phyloP scores from a whole-genome alignment of 2,797 vertebrate species.

The Gymnodraco acuticeps region DNA sequence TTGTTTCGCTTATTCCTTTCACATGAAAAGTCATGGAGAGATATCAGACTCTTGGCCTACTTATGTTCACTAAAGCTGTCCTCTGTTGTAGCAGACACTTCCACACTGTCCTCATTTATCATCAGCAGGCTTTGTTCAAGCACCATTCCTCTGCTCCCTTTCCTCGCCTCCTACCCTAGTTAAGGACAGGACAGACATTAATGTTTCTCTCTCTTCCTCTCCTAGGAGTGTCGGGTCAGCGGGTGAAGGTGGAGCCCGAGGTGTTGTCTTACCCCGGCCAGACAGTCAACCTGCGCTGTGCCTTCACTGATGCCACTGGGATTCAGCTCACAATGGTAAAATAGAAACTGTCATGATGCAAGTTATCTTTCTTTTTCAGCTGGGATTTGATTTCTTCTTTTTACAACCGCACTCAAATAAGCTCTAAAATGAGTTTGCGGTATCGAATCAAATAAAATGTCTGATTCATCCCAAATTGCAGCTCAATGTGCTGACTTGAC shows the following conservation, averaged over 20 bases:
- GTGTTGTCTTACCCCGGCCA: slow-evolving; percentile 85
- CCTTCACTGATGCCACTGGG: slow-evolving; percentile 70
- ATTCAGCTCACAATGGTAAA: slow-evolving; percentile 87
- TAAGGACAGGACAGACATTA: slow-evolving; percentile 22
- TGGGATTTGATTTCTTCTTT: slow-evolving; percentile 41
- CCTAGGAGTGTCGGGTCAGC: slow-evolving; percentile 80
- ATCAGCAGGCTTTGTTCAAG: slow-evolving; percentile 54
- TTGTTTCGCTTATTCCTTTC: slow-evolving; percentile 25
- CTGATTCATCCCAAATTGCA: slow-evolving; percentile 40
- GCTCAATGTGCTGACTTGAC: slow-evolving; percentile 58
- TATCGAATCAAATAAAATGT: slow-evolving; percentile 48
- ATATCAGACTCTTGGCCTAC: slow-evolving; percentile 77
- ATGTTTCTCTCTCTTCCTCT: slow-evolving; percentile 43
- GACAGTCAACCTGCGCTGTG: slow-evolving; percentile 85
- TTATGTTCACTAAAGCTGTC: slow-evolving; percentile 74
- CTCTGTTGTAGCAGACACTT: slow-evolving; percentile 70
- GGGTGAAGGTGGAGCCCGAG: slow-evolving; percentile 85
- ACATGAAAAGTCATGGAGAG: slow-evolving; percentile 54
- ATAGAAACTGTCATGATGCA: slow-evolving; percentile 13
- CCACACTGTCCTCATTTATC: slow-evolving; percentile 73
- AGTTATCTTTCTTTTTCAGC: slow-evolving; percentile 10
- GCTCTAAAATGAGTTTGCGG: slow-evolving; percentile 44
- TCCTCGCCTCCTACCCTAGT: slow-evolving; percentile 18
- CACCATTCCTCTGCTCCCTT: slow-evolving; percentile 33
- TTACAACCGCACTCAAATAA: slow-evolving; percentile 10